Evolutionary conservation across 2,888 invertebrate species (phyloP).

Genomic region (Spialia ferax): DNA sequence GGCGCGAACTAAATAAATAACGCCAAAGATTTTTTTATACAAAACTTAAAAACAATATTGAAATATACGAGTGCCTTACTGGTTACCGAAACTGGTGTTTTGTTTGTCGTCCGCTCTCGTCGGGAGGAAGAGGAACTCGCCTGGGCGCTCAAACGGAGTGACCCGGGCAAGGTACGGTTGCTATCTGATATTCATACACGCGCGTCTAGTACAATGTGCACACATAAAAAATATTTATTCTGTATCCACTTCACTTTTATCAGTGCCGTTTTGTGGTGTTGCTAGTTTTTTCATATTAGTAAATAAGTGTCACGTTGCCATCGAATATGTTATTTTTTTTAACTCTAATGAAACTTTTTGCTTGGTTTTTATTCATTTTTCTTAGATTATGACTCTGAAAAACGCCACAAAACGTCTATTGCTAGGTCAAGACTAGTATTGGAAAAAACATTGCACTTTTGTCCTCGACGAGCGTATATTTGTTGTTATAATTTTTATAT

Average conservation of each 20-base stretch:
- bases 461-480: slow-evolving; percentile 77
- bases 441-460: slow-evolving; percentile 53
- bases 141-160: slow-evolving; percentile 93
- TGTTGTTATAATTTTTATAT: slow-evolving; percentile 60
- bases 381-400: neutral
- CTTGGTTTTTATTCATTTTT: no score
- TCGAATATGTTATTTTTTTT: no score
- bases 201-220: slow-evolving; percentile 70
- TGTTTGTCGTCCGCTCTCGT: slow-evolving; percentile 67
- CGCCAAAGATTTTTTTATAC: slow-evolving; percentile 83
- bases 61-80: slow-evolving; percentile 86
- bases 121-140: slow-evolving; percentile 86
- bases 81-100: slow-evolving; percentile 80
- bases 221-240: neutral
- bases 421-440: neutral
- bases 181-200: slow-evolving; percentile 66
- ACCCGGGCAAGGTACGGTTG: slow-evolving; percentile 93
- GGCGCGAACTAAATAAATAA: slow-evolving; percentile 46
- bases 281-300: neutral
- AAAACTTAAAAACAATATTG: slow-evolving; percentile 43
- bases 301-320: no score
- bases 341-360: no score
- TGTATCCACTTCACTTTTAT: neutral
- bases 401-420: neutral
- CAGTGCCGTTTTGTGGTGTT: slow-evolving; percentile 18